phyloP scores from a whole-genome alignment of 2,888 invertebrate species.

The Rhagonycha lutea region DNA sequence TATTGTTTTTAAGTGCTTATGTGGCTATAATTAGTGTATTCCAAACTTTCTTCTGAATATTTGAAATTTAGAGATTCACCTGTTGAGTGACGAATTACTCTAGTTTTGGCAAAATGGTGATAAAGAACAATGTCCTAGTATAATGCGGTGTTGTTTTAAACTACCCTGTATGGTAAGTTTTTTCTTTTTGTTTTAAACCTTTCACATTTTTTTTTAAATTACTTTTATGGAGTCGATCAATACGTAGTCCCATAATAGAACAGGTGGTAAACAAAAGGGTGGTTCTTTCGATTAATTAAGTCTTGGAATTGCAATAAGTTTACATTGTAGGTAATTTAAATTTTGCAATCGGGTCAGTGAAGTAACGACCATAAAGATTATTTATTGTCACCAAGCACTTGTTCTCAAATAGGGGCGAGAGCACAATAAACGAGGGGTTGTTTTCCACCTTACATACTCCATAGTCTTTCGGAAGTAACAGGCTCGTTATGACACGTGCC shows the following conservation, averaged over 20 bases:
- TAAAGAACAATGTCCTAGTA: slow-evolving; percentile 11
- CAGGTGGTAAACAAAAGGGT: not conserved
- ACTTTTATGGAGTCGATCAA: not conserved
- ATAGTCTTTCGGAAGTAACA: not conserved
- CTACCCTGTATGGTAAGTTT: slow-evolving; percentile 54
- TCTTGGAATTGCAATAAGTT: not conserved
- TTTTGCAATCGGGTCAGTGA: not conserved
- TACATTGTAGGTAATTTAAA: not conserved
- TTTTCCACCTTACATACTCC: not conserved
- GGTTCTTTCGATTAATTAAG: not conserved
- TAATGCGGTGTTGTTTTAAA: slow-evolving; percentile 50
- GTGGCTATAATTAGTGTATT: slow-evolving; percentile 11
- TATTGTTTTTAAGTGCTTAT: not conserved
- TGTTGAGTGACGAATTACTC: slow-evolving; percentile 31
- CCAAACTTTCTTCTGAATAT: not conserved
- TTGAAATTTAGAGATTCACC: slow-evolving; percentile 17
- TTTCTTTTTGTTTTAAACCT: not conserved
- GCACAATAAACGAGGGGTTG: slow-evolving; percentile 2
- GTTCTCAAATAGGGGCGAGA: not conserved
- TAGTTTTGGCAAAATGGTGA: not conserved
- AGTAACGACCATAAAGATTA: not conserved
- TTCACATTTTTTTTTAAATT: not conserved
- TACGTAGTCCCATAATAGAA: not conserved
- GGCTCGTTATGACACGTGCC: slow-evolving; percentile 8
- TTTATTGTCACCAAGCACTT: slow-evolving; percentile 1